A percentile compares a stretch with the other conserved stretches of the same genome.
phyloP scores from a whole-genome alignment of 2,797 vertebrate genomes.

The Eleutherodactylus coqui region DNA sequence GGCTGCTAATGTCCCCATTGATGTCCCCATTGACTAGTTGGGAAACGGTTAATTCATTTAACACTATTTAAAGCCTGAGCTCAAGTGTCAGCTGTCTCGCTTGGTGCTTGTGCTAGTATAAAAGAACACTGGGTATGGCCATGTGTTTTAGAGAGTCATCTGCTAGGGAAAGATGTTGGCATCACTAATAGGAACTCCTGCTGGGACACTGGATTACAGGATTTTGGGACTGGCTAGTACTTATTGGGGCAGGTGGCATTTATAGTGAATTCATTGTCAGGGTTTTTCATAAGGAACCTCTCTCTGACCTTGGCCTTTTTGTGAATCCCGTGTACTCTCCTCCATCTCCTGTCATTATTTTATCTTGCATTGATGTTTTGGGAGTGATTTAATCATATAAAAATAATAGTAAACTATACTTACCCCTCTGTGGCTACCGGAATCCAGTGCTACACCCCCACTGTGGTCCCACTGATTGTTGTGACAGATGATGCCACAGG shows the following conservation, averaged over 20 bases:
- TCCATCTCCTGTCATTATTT: not conserved
- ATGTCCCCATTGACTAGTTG: conserved; percentile 38
- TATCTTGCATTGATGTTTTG: not conserved
- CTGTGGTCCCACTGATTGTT: too few species aligned
- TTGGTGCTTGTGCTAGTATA: conserved; percentile 41
- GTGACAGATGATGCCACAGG: too few species aligned
- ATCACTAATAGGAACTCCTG: conserved; percentile 10
- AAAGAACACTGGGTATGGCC: conserved; percentile 34
- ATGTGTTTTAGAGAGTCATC: conserved; percentile 23
- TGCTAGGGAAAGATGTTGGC: conserved; percentile 19
- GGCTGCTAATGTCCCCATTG: not conserved
- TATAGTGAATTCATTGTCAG: not conserved
- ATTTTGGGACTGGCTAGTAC: conserved; percentile 16
- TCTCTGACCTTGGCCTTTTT: not conserved
- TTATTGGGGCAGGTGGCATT: conserved; percentile 10
- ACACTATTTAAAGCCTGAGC: conserved; percentile 55
- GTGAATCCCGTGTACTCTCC: not conserved
- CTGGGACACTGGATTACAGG: conserved; percentile 36
- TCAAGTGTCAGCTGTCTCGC: conserved; percentile 36
- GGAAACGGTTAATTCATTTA: conserved; percentile 25
- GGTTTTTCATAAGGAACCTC: not conserved
- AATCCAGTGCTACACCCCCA: too few species aligned
- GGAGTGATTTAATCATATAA: too few species aligned
- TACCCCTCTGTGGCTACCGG: too few species aligned
- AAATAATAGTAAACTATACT: too few species aligned